Base-by-base conservation (phyloP, 2,113 vertebrate species). In the Limanda limanda region DNA sequence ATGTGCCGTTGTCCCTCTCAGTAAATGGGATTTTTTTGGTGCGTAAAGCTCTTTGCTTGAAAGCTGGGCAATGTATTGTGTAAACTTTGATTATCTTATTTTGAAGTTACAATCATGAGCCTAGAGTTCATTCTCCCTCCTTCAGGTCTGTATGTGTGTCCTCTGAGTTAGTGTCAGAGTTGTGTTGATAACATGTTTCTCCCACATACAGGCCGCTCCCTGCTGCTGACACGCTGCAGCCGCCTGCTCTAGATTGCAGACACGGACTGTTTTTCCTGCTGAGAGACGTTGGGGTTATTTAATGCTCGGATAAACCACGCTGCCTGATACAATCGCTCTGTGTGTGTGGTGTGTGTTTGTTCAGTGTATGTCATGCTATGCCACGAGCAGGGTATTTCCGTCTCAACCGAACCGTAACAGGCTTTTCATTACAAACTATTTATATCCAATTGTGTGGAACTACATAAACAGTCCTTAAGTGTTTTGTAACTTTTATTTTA, bases 361-460 rank as follows among this genome's bases (percentile, higher is more conserved):
- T 47, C 27, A 52, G 75, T 23, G 69, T 75, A 47, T 65, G 79
- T 72, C 31, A 27, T 48, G 71, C 55, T 61, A 47, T 63, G 79
- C 83, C 72, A 81, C 66, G 12, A 84, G 85, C 74, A 54, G 65
- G 37, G 85, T 81, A 75, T 82, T 89, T 89, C 81, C 86, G 60
- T 64, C 63, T 74, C 81, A 77, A 63, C 81, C 73, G 77, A 73
- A 51, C 75, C 75, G 69, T 85, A 83, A 87, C 83, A 78, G 81
- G 76, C 76, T 78, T 86, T 82, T 83, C 85, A 67, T 90, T 90
- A 92, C 85, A 83, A 76, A 85, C 89, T 85, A 89, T 93, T 92
- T 86, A 91, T 45, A 81, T 79, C 73, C 71, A 92, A 92, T 89
- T 84, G 84, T 4, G 71, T 78, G 79, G 82, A 93, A 93, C 87